Conservation (phyloP, 2,888 invertebrate genomes). For the Agrotis exclamationis region DNA sequence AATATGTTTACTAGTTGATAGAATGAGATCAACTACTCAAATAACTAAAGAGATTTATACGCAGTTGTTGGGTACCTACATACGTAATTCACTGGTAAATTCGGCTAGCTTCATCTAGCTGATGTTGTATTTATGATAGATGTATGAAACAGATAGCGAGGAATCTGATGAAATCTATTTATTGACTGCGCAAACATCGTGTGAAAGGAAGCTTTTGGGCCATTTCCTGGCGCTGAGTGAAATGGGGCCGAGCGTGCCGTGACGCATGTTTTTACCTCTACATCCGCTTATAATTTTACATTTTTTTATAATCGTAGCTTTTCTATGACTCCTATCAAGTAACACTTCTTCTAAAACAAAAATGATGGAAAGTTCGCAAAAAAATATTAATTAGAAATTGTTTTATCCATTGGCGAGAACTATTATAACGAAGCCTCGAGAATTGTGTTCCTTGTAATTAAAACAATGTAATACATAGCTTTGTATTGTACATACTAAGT, state of each 20-base stretch:
- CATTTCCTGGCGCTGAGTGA: constrained; percentile 87
- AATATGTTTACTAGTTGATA: no score
- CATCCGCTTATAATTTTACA: constrained; percentile 84
- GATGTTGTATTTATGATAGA: constrained; percentile 75
- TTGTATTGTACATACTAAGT: constrained; percentile 18
- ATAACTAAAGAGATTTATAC: constrained; percentile 17
- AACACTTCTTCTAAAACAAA: background rate
- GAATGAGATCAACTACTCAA: constrained; percentile 15
- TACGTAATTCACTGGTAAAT: constrained; percentile 17
- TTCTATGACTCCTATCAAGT: constrained; percentile 25
- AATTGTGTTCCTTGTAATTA: background rate
- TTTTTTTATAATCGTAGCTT: constrained; percentile 72
- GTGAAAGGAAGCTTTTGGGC: constrained; percentile 86
- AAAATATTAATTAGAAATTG: background rate
- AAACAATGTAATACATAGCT: background rate
- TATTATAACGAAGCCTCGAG: background rate
- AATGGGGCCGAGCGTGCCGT: constrained; percentile 84
- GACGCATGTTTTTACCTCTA: constrained; percentile 84
- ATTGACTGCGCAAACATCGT: constrained; percentile 87
- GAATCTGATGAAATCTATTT: constrained; percentile 83
- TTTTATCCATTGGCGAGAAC: background rate
- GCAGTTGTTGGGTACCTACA: constrained; percentile 9
- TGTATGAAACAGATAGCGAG: constrained; percentile 78
- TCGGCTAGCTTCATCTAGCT: constrained; percentile 57
- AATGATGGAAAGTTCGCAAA: background rate